Evolutionary conservation across 2,797 vertebrate species (phyloP).

Genomic region (Heterohyrax brucei): DNA sequence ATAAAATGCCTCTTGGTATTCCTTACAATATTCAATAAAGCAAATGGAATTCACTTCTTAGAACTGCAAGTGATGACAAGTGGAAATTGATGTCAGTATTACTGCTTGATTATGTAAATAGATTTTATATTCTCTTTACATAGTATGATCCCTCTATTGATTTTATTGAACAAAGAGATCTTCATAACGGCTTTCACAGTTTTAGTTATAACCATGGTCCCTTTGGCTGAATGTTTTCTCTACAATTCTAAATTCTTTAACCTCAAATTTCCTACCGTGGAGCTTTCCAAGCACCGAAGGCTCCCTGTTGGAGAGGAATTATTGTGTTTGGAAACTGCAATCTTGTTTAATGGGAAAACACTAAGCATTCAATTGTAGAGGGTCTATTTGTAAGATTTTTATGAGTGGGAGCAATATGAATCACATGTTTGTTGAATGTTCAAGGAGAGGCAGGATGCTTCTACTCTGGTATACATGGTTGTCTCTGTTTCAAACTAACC

Average conservation of each 20-base stretch:
- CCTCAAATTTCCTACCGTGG: background rate
- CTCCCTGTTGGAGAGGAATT: background rate
- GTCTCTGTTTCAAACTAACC: background rate
- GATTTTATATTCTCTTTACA: background rate
- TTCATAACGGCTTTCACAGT: background rate
- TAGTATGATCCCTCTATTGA: background rate
- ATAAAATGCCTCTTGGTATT: conserved; percentile 14
- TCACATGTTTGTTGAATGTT: background rate
- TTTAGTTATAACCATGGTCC: background rate
- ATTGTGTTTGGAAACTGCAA: background rate
- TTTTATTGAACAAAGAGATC: background rate
- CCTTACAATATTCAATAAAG: conserved; percentile 1
- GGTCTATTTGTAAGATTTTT: background rate
- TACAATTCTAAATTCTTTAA: background rate
- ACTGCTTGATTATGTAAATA: conserved; percentile 11
- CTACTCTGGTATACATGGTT: background rate
- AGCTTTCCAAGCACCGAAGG: background rate
- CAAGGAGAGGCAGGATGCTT: background rate
- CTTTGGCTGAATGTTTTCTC: background rate
- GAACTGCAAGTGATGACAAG: background rate
- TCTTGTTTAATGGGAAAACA: conserved; percentile 6
- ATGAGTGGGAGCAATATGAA: background rate
- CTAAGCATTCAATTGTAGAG: background rate
- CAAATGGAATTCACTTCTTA: conserved; percentile 42
- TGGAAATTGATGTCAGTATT: background rate